These are phyloP conservation scores for Eulemur rubriventer DNA, from an alignment of 2,797 vertebrate genomes.

Conservation along the genomic window DNA sequence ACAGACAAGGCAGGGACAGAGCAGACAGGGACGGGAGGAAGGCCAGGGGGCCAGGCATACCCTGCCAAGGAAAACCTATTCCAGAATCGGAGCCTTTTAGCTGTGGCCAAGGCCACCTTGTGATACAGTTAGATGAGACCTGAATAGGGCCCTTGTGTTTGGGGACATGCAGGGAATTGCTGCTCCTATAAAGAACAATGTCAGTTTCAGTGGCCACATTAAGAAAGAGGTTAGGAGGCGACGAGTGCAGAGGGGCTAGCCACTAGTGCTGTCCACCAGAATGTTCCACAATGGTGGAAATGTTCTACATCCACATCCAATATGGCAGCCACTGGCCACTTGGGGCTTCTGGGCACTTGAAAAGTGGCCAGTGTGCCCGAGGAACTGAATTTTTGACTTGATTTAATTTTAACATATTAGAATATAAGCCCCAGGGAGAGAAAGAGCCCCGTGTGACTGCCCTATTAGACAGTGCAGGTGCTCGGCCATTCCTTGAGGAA, in stretches of 20 bases:
- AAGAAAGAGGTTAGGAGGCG: background rate
- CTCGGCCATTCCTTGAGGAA: background rate
- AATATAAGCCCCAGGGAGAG: background rate
- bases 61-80: background rate
- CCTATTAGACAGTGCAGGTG: background rate
- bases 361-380: too few species aligned
- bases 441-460: background rate
- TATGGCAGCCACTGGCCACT: background rate
- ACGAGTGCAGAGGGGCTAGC: background rate
- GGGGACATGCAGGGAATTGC: background rate
- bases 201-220: background rate
- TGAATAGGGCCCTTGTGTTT: background rate
- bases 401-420: background rate
- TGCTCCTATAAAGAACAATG: background rate
- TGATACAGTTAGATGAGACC: background rate
- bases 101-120: background rate
- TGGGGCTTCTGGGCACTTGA: background rate
- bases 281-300: background rate
- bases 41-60: accelerated
- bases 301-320: background rate
- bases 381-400: background rate
- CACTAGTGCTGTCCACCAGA: background rate
- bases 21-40: background rate
- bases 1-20: background rate
- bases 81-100: background rate